Conservation (phyloP, 2,797 vertebrate species). For the Enteromius fasciolatus region DNA sequence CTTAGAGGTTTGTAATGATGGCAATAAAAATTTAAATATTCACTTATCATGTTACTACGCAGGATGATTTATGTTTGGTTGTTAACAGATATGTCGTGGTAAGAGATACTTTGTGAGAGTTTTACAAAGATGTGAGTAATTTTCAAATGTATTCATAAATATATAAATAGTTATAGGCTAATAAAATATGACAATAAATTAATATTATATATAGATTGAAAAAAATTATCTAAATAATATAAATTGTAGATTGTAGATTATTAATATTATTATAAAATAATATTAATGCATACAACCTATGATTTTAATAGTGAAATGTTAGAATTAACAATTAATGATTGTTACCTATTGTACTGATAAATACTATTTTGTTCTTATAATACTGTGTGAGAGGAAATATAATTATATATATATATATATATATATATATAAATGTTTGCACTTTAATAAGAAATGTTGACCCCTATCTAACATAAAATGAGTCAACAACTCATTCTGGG, state of each 20-base stretch:
- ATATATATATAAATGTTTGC: background rate
- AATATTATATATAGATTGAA: background rate
- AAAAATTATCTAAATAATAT: no score
- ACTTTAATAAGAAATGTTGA: background rate
- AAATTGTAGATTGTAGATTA: no score
- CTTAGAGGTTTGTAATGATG: conserved; percentile 37
- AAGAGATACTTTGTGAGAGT: background rate
- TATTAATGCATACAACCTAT: background rate
- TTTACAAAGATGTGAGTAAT: background rate
- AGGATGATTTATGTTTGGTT: conserved; percentile 23
- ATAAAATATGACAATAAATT: background rate
- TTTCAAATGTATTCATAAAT: background rate
- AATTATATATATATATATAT: background rate
- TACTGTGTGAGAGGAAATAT: background rate
- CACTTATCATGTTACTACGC: background rate
- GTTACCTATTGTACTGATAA: background rate
- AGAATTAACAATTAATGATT: no score
- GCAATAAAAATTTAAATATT: conserved; percentile 26
- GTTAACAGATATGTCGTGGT: conserved; percentile 1
- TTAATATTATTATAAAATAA: background rate
- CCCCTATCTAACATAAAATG: background rate
- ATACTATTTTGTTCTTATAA: background rate
- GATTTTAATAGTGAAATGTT: no score
- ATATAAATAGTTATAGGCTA: background rate
- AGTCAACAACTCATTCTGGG: background rate